phyloP scores from a whole-genome alignment of 2,113 vertebrate species.

The Dasypus novemcinctus region DNA sequence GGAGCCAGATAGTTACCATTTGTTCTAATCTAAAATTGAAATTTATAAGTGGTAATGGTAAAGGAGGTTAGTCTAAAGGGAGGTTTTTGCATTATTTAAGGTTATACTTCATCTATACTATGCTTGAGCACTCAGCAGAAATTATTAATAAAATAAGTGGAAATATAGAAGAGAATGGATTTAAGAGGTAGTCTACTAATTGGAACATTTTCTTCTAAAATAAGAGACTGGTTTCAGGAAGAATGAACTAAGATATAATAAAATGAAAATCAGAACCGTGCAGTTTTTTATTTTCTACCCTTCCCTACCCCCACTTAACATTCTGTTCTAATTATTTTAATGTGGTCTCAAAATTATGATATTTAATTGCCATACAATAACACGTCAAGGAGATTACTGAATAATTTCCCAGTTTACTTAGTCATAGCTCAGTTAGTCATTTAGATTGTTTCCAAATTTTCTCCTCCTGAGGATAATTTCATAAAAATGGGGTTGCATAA shows the following conservation, averaged over 20 bases:
- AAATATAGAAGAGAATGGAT: neutral
- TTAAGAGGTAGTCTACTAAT: neutral
- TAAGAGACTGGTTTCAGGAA: conserved; percentile 1
- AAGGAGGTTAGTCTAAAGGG: neutral
- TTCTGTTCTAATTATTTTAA: conserved; percentile 18
- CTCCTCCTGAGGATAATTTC: neutral
- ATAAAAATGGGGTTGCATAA: neutral
- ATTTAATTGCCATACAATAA: neutral
- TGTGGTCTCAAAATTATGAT: neutral
- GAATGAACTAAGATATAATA: neutral
- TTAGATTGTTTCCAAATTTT: conserved; percentile 28
- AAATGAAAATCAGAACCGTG: conserved; percentile 10
- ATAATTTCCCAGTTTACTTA: neutral
- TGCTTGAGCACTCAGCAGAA: neutral
- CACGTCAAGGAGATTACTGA: neutral
- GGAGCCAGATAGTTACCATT: neutral
- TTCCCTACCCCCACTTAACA: neutral
- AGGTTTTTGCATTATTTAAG: neutral
- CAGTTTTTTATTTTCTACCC: neutral
- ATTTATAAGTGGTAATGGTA: neutral
- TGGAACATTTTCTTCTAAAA: conserved; percentile 35
- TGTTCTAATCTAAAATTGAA: neutral
- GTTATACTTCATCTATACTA: neutral
- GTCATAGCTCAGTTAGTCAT: neutral
- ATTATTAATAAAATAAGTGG: neutral